Evolutionary conservation across 2,113 vertebrate species (phyloP).

Genomic region (Amia ocellicauda): DNA sequence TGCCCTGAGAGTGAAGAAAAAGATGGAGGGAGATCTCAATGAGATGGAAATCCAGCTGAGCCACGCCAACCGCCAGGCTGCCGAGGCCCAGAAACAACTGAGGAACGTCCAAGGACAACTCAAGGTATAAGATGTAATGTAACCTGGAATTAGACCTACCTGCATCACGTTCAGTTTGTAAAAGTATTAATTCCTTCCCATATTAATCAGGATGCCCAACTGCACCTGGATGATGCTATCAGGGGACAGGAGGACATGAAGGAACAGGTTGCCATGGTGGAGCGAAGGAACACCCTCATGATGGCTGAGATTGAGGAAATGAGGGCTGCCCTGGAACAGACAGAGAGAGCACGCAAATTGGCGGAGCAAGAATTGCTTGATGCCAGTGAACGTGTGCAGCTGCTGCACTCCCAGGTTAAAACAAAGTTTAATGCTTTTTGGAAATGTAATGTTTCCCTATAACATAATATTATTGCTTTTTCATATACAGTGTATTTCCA

Average conservation of each 20-base stretch:
- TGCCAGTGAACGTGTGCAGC: slow-evolving; percentile 54
- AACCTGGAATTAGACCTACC: too few relatives aligned
- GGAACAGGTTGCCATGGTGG: slow-evolving; percentile 67
- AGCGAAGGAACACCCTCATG: slow-evolving; percentile 68
- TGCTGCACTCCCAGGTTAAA: slow-evolving; percentile 73
- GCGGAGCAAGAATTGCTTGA: slow-evolving; percentile 77
- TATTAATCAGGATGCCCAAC: slow-evolving; percentile 71
- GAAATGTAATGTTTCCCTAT: too few relatives aligned
- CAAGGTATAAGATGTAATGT: slow-evolving; percentile 65
- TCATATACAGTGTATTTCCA: too few relatives aligned
- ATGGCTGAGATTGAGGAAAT: slow-evolving; percentile 74
- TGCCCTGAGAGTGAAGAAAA: slow-evolving; percentile 71
- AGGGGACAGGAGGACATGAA: slow-evolving; percentile 70
- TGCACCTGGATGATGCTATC: slow-evolving; percentile 77
- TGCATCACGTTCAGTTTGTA: neutral
- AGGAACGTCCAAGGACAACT: slow-evolving; percentile 65
- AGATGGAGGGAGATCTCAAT: slow-evolving; percentile 79
- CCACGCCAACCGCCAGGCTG: slow-evolving; percentile 60
- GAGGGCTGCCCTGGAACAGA: slow-evolving; percentile 71
- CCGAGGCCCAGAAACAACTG: slow-evolving; percentile 69
- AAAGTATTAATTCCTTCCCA: neutral
- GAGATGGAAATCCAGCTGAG: slow-evolving; percentile 79
- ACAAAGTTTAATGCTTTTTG: too few relatives aligned
- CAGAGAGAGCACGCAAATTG: slow-evolving; percentile 64
- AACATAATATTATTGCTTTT: too few relatives aligned